Evolutionary conservation across 2,888 invertebrate genomes (phyloP).

Genomic region (Cephus runcator): DNA sequence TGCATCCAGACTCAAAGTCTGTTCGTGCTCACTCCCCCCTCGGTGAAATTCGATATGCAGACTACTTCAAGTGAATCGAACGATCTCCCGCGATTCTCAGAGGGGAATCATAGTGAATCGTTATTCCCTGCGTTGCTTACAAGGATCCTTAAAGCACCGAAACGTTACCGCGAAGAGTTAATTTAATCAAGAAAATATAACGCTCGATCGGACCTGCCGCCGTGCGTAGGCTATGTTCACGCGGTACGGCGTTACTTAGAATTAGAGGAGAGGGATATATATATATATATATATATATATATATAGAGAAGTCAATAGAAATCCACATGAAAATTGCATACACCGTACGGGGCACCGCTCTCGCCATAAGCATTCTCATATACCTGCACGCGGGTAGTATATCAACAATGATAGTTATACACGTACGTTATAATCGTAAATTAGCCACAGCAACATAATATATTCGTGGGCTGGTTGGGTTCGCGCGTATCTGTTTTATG

Average conservation of each 20-base stretch:
- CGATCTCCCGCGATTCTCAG: background rate
- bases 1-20: background rate
- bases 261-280: background rate
- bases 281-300: too few species aligned
- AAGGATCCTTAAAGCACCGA: background rate
- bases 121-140: background rate
- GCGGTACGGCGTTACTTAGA: background rate
- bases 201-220: background rate
- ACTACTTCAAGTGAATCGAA: background rate
- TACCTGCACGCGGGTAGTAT: constrained; percentile 55
- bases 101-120: constrained; percentile 2
- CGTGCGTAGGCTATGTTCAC: background rate
- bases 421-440: constrained; percentile 66
- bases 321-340: background rate
- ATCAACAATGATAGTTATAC: constrained; percentile 67
- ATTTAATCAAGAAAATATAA: background rate
- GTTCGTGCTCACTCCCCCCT: background rate
- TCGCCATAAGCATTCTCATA: background rate
- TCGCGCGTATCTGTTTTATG: constrained; percentile 66
- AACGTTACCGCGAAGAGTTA: background rate
- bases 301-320: background rate
- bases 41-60: background rate
- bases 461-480: constrained; percentile 60
- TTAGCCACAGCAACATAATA: constrained; percentile 66
- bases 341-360: background rate